A percentile compares a stretch with the other conserved stretches of the same genome.
These are phyloP conservation scores for Nemotelus pantherinus DNA, from an alignment of 2,888 invertebrate species.

Conservation along the genomic window DNA sequence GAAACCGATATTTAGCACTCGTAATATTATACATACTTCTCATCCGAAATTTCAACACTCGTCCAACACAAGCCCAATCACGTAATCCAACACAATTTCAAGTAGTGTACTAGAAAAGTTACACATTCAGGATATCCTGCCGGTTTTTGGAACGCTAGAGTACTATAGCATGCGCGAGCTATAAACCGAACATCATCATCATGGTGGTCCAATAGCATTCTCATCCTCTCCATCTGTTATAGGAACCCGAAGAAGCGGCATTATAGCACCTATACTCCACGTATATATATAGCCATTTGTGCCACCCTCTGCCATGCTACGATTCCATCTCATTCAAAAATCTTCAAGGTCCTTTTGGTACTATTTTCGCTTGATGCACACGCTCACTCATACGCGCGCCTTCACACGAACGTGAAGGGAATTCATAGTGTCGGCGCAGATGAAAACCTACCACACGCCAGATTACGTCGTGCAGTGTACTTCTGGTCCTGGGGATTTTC, in stretches of 20 bases:
- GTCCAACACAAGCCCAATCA: slow-evolving; percentile 4
- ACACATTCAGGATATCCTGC: slow-evolving; percentile 24
- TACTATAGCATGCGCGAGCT: slow-evolving; percentile 32
- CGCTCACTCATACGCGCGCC: neutral
- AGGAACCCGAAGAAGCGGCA: too few relatives aligned
- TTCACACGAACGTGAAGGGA: neutral
- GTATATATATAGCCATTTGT: neutral
- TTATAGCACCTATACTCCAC: neutral
- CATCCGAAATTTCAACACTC: neutral
- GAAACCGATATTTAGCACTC: too few relatives aligned
- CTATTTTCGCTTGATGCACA: slow-evolving; percentile 16
- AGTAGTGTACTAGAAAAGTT: slow-evolving; percentile 27
- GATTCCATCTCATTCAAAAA: slow-evolving; percentile 40
- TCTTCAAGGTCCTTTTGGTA: slow-evolving; percentile 36
- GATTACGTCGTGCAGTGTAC: too few relatives aligned
- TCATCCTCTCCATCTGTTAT: too few relatives aligned
- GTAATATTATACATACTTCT: too few relatives aligned
- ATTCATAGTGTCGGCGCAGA: too few relatives aligned
- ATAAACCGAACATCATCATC: slow-evolving; percentile 3
- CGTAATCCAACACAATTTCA: neutral
- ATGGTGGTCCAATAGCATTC: neutral
- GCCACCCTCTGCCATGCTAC: neutral
- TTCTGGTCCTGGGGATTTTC: too few relatives aligned
- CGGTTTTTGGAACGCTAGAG: neutral
- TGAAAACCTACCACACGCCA: too few relatives aligned